These are phyloP conservation scores for Malurus cyaneus DNA, from an alignment of 2,113 vertebrate genomes.

Conservation along the genomic window DNA sequence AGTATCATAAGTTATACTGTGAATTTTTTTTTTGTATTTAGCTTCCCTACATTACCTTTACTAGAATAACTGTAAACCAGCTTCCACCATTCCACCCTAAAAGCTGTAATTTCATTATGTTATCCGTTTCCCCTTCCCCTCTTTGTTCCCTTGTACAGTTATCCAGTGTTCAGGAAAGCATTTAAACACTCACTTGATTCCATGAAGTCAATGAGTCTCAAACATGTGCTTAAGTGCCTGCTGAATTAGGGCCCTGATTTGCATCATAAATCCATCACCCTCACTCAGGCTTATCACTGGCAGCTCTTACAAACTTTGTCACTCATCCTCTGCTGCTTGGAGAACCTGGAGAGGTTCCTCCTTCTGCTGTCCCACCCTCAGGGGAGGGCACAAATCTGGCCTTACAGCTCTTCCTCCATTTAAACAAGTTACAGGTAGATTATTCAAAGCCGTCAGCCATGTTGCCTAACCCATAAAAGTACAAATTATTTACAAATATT, in stretches of 20 bases:
- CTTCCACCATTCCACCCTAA: background rate
- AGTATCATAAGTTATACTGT: background rate
- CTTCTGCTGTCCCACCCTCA: background rate
- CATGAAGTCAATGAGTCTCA: background rate
- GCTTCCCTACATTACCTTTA: background rate
- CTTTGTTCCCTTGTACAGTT: background rate
- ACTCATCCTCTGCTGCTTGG: background rate
- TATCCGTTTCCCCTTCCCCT: background rate
- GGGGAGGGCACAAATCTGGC: background rate
- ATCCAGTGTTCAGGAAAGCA: background rate
- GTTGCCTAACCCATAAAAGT: constrained; percentile 72
- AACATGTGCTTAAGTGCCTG: background rate
- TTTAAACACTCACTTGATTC: constrained; percentile 19
- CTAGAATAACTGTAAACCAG: background rate
- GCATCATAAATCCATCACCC: background rate
- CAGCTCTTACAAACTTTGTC: background rate
- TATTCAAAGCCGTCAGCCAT: constrained; percentile 65
- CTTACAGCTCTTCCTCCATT: background rate
- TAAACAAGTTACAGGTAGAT: constrained; percentile 63
- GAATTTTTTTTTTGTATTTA: background rate
- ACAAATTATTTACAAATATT: constrained; percentile 78
- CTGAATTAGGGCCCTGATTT: constrained; percentile 22
- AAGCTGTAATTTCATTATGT: background rate
- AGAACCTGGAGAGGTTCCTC: background rate
- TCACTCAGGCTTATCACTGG: background rate